Evolutionary conservation across 2,888 invertebrate genomes (phyloP), one percentile per base, ranked within the genome.

Genomic region (Zhuqinia jingwanae): DNA sequence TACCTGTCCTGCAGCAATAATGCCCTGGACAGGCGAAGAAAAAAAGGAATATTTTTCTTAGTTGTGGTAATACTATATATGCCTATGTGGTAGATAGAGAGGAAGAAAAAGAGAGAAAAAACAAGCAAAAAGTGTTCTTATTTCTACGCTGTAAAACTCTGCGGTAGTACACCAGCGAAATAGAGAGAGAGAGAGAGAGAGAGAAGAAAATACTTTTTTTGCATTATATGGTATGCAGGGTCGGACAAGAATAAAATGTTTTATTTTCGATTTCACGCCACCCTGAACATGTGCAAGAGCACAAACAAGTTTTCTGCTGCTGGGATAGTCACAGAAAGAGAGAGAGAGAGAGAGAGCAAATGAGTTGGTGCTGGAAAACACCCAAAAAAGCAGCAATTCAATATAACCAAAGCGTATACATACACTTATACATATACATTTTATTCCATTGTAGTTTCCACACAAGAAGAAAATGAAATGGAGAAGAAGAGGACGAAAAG

Each of bases 371-470:
- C 60, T 75, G 76, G 83, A 83, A 83, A 83, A 77, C 83, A 83
- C 83, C 83, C 83, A 76, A 83, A 77, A n/a, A 83, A 82, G 82
- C 73, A 75, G 20, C 56, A 36, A 82, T 60, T 50, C 60, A 82
- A 79, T 68, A 68, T 68, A 80, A 30, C 53, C 17, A 68, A 45
- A 80, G 47, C 50, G 27, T 63, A 65, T 50, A 80, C 80, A 78
- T 42, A 36, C 36, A 36, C 36, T 3, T 8, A 78, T 58, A n/a
- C n/a, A n/a, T n/a, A n/a, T n/a, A n/a, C n/a, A n/a, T 20, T 36
- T 47, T 63, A 78, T 78, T 78, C 47, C 60, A 83, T 83, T 83
- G 83, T 83, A 63, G n/a, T n/a, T 76, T 76, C 63, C 25, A 36
- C 10, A n/a, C n/a, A n/a, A n/a, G n/a, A 65, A 63, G 56, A 76